These are phyloP conservation scores for Microctonus hyperodae DNA, from an alignment of 2,888 invertebrate genomes.

Conservation along the genomic window DNA sequence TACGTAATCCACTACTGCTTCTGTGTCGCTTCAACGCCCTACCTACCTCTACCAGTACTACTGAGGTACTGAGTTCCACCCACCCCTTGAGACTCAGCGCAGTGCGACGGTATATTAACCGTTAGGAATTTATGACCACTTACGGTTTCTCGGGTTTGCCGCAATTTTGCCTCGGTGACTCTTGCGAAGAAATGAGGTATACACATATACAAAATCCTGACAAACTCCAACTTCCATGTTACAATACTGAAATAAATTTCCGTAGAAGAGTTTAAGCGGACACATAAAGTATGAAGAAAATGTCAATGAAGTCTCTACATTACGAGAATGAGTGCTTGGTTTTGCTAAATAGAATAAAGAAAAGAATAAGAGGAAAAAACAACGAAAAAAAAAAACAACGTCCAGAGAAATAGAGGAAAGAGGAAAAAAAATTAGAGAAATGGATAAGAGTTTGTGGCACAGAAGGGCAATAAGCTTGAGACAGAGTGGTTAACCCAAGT, in stretches of 20 bases:
- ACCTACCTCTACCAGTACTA: background rate
- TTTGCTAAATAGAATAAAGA: constrained; percentile 11
- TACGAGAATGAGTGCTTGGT: constrained; percentile 24
- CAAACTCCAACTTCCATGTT: constrained; percentile 12
- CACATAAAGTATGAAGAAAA: constrained; percentile 23
- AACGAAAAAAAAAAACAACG: background rate
- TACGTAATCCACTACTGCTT: constrained; percentile 33
- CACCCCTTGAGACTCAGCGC: constrained; percentile 29
- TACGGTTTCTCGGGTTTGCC: constrained; percentile 43
- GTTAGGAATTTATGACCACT: constrained; percentile 53
- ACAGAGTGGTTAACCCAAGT: constrained; percentile 13
- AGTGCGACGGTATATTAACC: constrained; percentile 50
- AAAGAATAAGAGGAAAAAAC: background rate
- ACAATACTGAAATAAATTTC: constrained; percentile 16
- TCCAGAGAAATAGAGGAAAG: constrained; percentile 10
- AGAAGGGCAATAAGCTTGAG: constrained; percentile 21
- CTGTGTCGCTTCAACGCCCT: constrained; percentile 26
- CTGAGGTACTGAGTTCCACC: background rate
- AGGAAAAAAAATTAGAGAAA: constrained; percentile 21
- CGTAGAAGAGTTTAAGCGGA: constrained; percentile 11
- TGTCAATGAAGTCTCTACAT: constrained; percentile 30
- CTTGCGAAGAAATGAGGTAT: constrained; percentile 18
- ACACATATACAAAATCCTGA: constrained; percentile 16
- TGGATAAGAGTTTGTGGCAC: constrained; percentile 14
- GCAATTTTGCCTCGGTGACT: constrained; percentile 41